Base-by-base conservation (phyloP, 2,797 vertebrate species). In the Ciconia nigra region DNA sequence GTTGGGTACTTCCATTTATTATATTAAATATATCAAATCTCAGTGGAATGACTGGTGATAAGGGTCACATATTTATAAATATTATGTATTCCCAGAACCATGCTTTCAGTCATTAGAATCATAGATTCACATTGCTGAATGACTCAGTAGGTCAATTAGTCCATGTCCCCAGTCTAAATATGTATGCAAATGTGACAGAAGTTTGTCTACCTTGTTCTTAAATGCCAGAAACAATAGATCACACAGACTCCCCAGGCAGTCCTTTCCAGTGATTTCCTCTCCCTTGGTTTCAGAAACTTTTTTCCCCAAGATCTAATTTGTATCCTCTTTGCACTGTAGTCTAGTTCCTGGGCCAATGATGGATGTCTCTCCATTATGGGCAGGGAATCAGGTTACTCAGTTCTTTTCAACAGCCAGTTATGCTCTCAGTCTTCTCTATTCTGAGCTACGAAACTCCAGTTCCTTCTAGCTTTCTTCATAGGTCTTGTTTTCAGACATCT, bases 51-150 rank as follows among this genome's bases (percentile, higher is more conserved):
- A 66, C 35, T 87, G 41, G 13, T 76, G 66, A n/a, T 79, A 82
- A 52, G 62, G 70, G 69, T 88, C 94, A 41, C 79, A 88, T 88
- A 93, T 95, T 94, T 95, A 91, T 88, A 91, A 93, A 88, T 83
- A 79, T 44, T 83, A 54, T 72, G 18, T 78, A 86, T 91, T 94
- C 66, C 65, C 66, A 83, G 61, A 84, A 74, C 73, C 3, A 19
- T 69, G 19, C 29, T 78, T 88, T 88, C 29, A 51, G 26, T 81
- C 88, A 74, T 91, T 90, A 83, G 31, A 77, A 57, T 90, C 71
- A 77, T 77, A 83, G 63, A 91, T 80, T 70, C 76, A 70, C 41
- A 3, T 9, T 89, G 74, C 81, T 87, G n/a, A 74, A 85, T 89
- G 44, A 83, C 49, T 89, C 87, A 47, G 24, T 51, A 70, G 63